Evolutionary conservation across 2,113 vertebrate genomes (phyloP).

Genomic region (Hylia prasina): DNA sequence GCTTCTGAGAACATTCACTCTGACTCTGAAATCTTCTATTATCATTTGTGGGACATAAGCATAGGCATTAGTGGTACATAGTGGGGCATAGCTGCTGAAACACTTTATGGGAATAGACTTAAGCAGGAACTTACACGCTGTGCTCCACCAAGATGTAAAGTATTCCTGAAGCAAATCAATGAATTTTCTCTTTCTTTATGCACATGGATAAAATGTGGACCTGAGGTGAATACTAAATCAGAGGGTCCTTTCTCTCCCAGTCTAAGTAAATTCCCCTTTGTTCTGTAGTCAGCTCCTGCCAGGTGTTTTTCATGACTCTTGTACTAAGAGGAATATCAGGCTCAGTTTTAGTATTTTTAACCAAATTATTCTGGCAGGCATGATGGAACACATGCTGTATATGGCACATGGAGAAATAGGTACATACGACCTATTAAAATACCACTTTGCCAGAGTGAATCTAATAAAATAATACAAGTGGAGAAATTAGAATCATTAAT

Average conservation of each 20-base stretch:
- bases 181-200: background rate
- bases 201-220: conserved; percentile 1
- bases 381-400: background rate
- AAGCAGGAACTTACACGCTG: background rate
- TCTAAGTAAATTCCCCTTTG: background rate
- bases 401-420: background rate
- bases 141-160: conserved; percentile 9
- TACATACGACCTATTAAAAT: background rate
- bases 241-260: background rate
- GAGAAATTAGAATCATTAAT: conserved; percentile 30
- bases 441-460: background rate
- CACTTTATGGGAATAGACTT: conserved; percentile 6
- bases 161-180: conserved; percentile 17
- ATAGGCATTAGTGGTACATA: background rate
- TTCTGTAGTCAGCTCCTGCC: background rate
- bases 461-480: conserved; percentile 5
- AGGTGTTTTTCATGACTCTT: background rate
- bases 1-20: background rate
- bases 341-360: background rate
- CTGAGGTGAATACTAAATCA: background rate
- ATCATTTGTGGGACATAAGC: background rate
- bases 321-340: background rate
- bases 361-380: background rate
- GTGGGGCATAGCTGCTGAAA: background rate
- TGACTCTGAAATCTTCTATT: background rate